Evolutionary conservation across 2,113 vertebrate species (phyloP), one percentile per base, ranked within the genome.

Genomic region (Syngnathus scovelli): DNA sequence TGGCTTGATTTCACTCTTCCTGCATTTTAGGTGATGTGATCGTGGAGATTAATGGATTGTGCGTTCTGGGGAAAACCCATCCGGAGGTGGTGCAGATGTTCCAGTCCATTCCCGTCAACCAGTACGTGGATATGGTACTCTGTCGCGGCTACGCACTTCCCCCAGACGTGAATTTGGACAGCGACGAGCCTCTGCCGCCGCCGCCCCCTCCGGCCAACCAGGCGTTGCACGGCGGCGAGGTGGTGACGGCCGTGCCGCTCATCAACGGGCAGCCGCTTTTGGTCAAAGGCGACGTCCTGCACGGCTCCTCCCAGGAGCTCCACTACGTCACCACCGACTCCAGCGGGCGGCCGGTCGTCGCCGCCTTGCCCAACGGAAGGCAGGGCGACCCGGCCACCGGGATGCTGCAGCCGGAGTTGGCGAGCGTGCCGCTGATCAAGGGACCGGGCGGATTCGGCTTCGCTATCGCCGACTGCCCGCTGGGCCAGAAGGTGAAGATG

Each of bases 1-100:
- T 23, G 58, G 23, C 61, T 18, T 52, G 46, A 38, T 21, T 51
- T 66, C 38, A 18, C 39, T 43, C 67, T 41, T 68, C 15, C 46
- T 67, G 1, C 6, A 72, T 33, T 48, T 27, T 3, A 99, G 97
- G 97, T 63, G 97, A 99, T 33, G 95, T 99, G 66, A 98, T 98
- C 9, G 95, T 96, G 59, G 95, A 98, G 85, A 97, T 98, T 76
- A 98, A 98, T 38, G 93, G 95, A 58, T 90, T 78, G n/a, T 98
- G 94, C 70, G 96, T 98, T 69, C 93, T 99, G 64, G 97, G 97
- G 19, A 95, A 98, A 79, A 98, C 97, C 19, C 97, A 99, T 66
- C 96, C 96, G 66, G 96, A 99, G 81, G 97, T 99, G 80, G 97
- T 99, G 76, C 95, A 96, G 90, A 98, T 98, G 94, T 99, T 99